Evolutionary conservation across 2,797 vertebrate species (phyloP).

Genomic region (Thalassophryne amazonica): DNA sequence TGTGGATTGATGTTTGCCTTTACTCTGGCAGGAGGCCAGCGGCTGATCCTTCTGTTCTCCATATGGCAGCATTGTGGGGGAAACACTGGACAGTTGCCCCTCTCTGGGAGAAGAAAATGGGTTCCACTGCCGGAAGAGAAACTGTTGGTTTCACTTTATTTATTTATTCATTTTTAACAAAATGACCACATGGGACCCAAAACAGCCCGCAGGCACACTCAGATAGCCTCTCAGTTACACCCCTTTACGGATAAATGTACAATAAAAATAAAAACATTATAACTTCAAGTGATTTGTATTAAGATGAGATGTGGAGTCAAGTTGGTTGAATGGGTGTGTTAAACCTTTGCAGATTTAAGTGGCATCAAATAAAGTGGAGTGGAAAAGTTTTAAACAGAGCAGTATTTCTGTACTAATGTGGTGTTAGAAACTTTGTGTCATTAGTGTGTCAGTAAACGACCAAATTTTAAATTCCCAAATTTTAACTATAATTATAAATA

Average conservation of each 20-base stretch:
- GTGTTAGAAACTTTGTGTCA: too few relatives aligned
- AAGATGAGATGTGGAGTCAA: background rate
- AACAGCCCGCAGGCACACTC: conserved; percentile 59
- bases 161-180: too few relatives aligned
- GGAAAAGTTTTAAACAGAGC: too few relatives aligned
- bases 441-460: too few relatives aligned
- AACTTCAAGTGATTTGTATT: conserved; percentile 3
- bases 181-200: conserved; percentile 67
- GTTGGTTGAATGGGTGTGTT: too few relatives aligned
- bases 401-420: too few relatives aligned
- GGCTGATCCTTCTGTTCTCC: conserved; percentile 90
- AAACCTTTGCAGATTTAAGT: too few relatives aligned
- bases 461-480: too few relatives aligned
- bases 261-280: conserved; percentile 15
- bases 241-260: conserved; percentile 15
- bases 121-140: conserved; percentile 81
- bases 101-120: conserved; percentile 68
- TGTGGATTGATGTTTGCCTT: conserved; percentile 80
- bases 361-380: too few relatives aligned
- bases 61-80: conserved; percentile 90
- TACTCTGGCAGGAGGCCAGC: conserved; percentile 78
- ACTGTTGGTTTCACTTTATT: conserved; percentile 85
- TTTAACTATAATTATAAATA: too few relatives aligned
- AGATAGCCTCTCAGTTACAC: background rate
- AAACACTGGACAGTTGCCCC: conserved; percentile 83